These are phyloP conservation scores for Rallus limicola DNA, from an alignment of 2,113 vertebrate genomes.

Conservation along the genomic window DNA sequence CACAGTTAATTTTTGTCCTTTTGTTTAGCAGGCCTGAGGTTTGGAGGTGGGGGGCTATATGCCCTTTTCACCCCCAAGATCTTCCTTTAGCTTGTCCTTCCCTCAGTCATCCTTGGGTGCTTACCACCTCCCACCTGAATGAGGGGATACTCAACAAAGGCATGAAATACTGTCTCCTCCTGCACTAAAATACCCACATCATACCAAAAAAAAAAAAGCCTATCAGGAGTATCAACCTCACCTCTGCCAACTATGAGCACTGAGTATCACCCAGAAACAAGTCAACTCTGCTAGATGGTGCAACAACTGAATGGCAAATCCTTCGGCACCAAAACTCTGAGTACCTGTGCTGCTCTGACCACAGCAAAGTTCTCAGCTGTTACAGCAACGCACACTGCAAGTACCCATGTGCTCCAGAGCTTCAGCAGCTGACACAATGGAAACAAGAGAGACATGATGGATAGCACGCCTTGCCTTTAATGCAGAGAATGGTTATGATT, in stretches of 20 bases:
- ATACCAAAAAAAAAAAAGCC: background rate
- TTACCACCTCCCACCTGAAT: background rate
- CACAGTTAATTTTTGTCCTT: background rate
- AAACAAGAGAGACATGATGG: background rate
- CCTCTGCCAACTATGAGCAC: background rate
- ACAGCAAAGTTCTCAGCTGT: background rate
- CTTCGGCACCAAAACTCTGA: background rate
- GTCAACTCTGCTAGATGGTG: background rate
- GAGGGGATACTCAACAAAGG: background rate
- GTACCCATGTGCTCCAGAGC: background rate
- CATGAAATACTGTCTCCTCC: background rate
- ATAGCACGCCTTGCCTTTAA: background rate
- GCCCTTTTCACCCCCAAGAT: background rate
- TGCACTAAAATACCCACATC: background rate
- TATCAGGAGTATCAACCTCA: background rate
- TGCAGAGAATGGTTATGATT: background rate
- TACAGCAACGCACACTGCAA: background rate
- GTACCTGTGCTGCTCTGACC: background rate
- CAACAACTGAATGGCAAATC: background rate
- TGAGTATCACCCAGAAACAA: background rate
- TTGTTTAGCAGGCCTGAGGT: background rate
- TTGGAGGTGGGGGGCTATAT: background rate
- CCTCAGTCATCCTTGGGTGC: background rate
- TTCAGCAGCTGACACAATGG: background rate
- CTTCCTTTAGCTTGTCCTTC: background rate